Base-by-base conservation (phyloP, 2,888 invertebrate genomes). In the Pecten maximus region DNA sequence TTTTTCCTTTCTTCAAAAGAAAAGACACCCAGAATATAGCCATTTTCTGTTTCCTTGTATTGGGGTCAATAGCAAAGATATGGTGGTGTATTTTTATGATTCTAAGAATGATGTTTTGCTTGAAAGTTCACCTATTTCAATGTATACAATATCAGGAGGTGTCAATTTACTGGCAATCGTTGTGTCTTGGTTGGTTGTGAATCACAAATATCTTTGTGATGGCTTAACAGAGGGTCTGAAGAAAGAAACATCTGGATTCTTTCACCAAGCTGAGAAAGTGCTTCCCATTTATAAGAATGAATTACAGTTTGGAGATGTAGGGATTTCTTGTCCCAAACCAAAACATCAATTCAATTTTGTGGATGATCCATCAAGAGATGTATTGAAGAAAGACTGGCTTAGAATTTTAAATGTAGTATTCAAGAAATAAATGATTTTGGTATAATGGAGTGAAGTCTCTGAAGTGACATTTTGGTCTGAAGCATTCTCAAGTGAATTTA, bases 1-100 rank as follows among this genome's bases (percentile, higher is more conserved):
- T n/a, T 89, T 89, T 60, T 89, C 89, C 40, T 89, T 89, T 89
- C 40, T 89, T 28, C 89, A 89, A 35, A 89, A 89, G 40, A 89
- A 40, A 89, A 88, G 28, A 40, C 89, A 89, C 40, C 89, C 89
- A 39, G 86, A 86, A 86, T 40, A 44, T 40, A 10, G 44, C 12
- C 40, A 89, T n/a, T 89, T 86, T 40, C 89, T 89, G 35, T 74
- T 89, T 44, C 89, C 89, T n/a, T 89, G 86, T 86, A 40, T 89
- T n/a, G 74, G 89, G 35, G 28, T 89, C 19, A 10, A 23, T 28
- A 28, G 28, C 40, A 40, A 40, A n/a, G 89, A 54, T 23, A 44
- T 89, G 86, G 23, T 89, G 40, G 44, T 86, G 28, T 74, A 40
- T 60, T 89, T 89, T 1, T 86, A 89, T 89, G 89, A 89, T 54